Evolutionary conservation across 2,888 invertebrate species (phyloP).

Genomic region (Chymomyza procnemis): DNA sequence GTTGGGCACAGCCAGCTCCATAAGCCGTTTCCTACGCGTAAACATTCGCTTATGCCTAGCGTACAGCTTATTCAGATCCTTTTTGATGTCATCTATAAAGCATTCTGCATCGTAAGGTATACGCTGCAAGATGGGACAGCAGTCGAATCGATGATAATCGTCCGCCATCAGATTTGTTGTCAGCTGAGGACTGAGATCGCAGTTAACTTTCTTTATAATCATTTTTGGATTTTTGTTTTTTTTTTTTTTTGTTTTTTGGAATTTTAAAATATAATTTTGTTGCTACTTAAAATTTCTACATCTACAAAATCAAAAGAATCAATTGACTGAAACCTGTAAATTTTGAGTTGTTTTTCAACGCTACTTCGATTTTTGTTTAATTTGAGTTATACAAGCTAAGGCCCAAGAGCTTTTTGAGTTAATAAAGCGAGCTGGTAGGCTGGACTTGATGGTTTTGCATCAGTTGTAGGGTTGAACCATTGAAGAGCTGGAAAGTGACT

Average conservation of each 20-base stretch:
- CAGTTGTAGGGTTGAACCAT: too few species aligned
- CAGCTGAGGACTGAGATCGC: conserved; percentile 51
- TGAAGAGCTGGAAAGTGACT: too few species aligned
- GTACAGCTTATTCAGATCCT: conserved; percentile 46
- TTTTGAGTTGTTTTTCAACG: too few species aligned
- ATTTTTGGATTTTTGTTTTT: conserved; percentile 16
- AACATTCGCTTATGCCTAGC: conserved; percentile 50
- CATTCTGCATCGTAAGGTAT: conserved; percentile 55
- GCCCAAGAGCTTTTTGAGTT: too few species aligned
- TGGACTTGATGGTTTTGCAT: too few species aligned
- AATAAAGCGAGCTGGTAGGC: too few species aligned
- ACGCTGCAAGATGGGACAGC: conserved; percentile 50
- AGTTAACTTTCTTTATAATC: conserved; percentile 41
- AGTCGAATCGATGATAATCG: conserved; percentile 52
- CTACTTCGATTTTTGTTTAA: too few species aligned
- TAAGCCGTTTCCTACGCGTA: conserved; percentile 52
- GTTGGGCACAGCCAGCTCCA: conserved; percentile 53
- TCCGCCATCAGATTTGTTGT: conserved; percentile 39
- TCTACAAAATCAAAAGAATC: too few species aligned
- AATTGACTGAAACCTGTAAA: too few species aligned
- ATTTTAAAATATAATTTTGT: conserved; percentile 3
- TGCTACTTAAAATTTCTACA: conserved; percentile 4
- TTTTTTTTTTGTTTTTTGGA: too few species aligned
- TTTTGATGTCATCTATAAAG: conserved; percentile 51
- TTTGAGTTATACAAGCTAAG: too few species aligned